Evolutionary conservation across 1,140 invertebrate species (phyloP).

Genomic region (Drosophila triauraria): DNA sequence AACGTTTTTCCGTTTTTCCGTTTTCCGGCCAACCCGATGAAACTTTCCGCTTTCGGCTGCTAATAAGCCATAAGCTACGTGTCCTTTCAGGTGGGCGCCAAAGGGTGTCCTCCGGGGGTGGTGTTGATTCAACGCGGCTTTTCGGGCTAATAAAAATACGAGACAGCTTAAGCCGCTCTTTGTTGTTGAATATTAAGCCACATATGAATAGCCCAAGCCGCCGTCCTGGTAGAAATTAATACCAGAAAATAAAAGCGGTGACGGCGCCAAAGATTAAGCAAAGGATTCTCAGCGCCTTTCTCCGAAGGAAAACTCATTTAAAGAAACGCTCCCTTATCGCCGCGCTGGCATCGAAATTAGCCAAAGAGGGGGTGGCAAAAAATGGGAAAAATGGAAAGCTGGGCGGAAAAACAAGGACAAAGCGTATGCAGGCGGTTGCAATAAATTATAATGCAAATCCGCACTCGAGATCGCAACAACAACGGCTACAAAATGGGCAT

Average conservation of each 20-base stretch:
- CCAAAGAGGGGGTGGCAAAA: constrained; percentile 31
- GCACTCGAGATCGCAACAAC: constrained; percentile 65
- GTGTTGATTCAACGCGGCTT: constrained; percentile 13
- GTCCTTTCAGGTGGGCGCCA: constrained; percentile 23
- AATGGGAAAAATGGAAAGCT: constrained; percentile 3
- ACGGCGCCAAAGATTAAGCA: constrained; percentile 55
- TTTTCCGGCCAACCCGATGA: constrained; percentile 8
- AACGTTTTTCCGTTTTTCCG: constrained; percentile 19
- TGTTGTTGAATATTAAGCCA: constrained; percentile 31
- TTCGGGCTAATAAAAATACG: constrained; percentile 61
- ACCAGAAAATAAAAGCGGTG: constrained; percentile 53
- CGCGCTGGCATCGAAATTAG: constrained; percentile 68
- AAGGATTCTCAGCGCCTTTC: constrained; percentile 47
- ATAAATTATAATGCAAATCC: constrained; percentile 81
- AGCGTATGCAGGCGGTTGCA: constrained; percentile 68
- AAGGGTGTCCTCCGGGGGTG: no score
- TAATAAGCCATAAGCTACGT: constrained; percentile 60
- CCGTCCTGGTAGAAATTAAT: constrained; percentile 47
- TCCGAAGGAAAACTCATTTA: constrained; percentile 64
- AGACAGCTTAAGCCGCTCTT: constrained; percentile 67
- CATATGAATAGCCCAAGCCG: constrained; percentile 23
- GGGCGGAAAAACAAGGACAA: constrained; percentile 16
- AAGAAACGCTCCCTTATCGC: constrained; percentile 55
- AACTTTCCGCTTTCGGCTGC: constrained; percentile 14
- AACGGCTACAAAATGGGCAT: constrained; percentile 53